Evolutionary conservation across 1,140 invertebrate genomes (phyloP).

Genomic region (Eueides isabella): DNA sequence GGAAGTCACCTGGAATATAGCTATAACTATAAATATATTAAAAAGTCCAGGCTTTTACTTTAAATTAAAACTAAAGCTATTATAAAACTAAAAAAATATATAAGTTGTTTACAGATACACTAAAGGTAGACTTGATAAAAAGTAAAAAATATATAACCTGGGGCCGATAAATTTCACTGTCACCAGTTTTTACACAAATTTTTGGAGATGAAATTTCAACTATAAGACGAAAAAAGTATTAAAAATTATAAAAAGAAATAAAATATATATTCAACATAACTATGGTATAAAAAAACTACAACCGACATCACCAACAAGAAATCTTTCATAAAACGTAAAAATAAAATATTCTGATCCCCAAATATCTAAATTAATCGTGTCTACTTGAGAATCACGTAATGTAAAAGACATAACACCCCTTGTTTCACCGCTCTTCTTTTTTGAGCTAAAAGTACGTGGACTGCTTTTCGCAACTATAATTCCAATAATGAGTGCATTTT

Average conservation of each 20-base stretch:
- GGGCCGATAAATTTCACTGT: conserved; percentile 84
- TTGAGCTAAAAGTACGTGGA: conserved; percentile 61
- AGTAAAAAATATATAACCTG: conserved; percentile 62
- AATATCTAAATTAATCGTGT: conserved; percentile 87
- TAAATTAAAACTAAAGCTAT: no score
- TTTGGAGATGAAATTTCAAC: conserved; percentile 85
- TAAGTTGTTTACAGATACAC: no score
- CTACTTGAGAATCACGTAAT: conserved; percentile 85
- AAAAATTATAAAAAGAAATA: neutral
- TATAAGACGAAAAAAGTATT: conserved; percentile 58
- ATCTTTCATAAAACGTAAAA: conserved; percentile 82
- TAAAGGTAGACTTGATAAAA: no score
- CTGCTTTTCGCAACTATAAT: conserved; percentile 77
- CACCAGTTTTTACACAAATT: conserved; percentile 80
- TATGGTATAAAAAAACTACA: conserved; percentile 37
- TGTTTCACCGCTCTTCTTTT: conserved; percentile 75
- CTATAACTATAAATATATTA: conserved; percentile 8
- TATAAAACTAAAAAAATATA: no score
- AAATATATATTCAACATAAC: neutral
- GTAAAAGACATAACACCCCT: conserved; percentile 87
- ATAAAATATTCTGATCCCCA: conserved; percentile 86
- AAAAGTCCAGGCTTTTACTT: no score
- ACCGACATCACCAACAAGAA: conserved; percentile 86
- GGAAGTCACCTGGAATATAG: conserved; percentile 75
- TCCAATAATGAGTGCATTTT: conserved; percentile 72